These are phyloP conservation scores for Resseliella maxima DNA, from an alignment of 2,888 invertebrate species.

Conservation along the genomic window DNA sequence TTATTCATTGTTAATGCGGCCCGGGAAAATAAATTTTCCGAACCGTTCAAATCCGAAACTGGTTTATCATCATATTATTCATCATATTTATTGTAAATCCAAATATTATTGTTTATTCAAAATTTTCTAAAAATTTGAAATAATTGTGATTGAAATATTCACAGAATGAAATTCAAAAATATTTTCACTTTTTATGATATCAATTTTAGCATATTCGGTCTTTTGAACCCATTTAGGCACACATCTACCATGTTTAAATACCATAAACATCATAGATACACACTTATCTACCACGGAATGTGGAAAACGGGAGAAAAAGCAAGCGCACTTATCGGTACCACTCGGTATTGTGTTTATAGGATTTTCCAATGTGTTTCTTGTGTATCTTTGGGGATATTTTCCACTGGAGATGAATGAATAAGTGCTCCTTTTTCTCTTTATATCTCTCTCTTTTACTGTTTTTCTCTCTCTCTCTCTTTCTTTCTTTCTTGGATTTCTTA, in stretches of 20 bases:
- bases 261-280: neutral
- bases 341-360: neutral
- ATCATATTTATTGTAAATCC: too few relatives aligned
- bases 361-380: slow-evolving; percentile 11
- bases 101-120: too few relatives aligned
- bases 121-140: too few relatives aligned
- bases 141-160: too few relatives aligned
- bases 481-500: neutral
- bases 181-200: too few relatives aligned
- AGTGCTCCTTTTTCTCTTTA: neutral
- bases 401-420: neutral
- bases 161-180: too few relatives aligned
- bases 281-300: neutral
- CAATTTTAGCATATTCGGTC: too few relatives aligned
- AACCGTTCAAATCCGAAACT: too few relatives aligned
- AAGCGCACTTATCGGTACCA: slow-evolving; percentile 29
- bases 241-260: neutral
- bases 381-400: slow-evolving; percentile 26
- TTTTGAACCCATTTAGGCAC: neutral
- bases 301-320: neutral
- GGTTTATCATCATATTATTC: too few relatives aligned
- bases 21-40: too few relatives aligned
- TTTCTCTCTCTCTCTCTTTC: too few relatives aligned
- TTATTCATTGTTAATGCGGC: too few relatives aligned
- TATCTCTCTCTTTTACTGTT: neutral